Percentiles rank a stretch among this genome's conserved stretches.
Evolutionary conservation across 2,888 invertebrate species (phyloP).

Genomic region (Quadroppia sp.): DNA sequence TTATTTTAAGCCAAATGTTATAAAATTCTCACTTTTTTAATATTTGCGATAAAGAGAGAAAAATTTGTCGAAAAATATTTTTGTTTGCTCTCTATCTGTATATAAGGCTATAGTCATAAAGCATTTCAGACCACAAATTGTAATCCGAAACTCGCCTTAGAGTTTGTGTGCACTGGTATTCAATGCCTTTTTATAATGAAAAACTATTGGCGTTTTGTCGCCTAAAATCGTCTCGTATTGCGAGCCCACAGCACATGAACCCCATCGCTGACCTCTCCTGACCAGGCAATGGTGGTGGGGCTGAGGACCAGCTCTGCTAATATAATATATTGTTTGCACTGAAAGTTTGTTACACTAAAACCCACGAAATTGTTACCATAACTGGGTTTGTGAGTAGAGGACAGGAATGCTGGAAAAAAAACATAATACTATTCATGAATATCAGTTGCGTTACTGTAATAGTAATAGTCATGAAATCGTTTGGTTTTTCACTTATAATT

Average conservation of each 20-base stretch:
- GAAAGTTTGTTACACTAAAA: neutral
- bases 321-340: conserved; percentile 9
- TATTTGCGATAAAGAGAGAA: neutral
- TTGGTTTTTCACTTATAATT: neutral
- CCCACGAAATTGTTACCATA: neutral
- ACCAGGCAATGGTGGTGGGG: neutral
- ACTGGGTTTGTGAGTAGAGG: neutral
- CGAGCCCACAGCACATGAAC: conserved; percentile 4
- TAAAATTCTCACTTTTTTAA: neutral
- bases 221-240: conserved; percentile 6
- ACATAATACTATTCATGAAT: too few species aligned
- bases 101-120: conserved; percentile 4
- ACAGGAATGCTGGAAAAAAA: neutral
- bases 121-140: conserved; percentile 27
- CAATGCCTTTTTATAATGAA: neutral
- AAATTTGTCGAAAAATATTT: neutral
- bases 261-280: conserved; percentile 27
- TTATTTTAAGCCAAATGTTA: neutral
- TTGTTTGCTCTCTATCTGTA: conserved; percentile 4
- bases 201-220: neutral
- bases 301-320: neutral
- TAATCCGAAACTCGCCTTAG: conserved; percentile 18
- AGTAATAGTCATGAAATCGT: neutral
- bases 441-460: too few species aligned
- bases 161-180: neutral